These are phyloP conservation scores for Talpa occidentalis DNA, from an alignment of 2,113 vertebrate species.

Conservation along the genomic window DNA sequence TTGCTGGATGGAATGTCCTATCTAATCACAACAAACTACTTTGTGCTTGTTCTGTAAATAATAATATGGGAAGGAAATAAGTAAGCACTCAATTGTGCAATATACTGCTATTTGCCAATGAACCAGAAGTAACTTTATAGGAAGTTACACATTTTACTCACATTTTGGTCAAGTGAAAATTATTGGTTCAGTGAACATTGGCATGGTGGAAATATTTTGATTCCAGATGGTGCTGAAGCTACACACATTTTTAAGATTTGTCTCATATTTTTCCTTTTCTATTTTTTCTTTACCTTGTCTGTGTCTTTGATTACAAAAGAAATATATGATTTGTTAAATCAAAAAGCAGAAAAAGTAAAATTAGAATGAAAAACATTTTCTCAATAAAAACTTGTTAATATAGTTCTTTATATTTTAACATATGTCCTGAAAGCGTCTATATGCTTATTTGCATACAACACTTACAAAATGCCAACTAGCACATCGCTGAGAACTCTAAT, in stretches of 20 bases:
- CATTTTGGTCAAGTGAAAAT: constrained; percentile 52
- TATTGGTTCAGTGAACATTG: constrained; percentile 5
- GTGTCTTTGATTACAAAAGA: neutral
- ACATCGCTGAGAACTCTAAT: neutral
- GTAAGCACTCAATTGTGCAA: neutral
- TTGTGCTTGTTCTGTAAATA: constrained; percentile 63
- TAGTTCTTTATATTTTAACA: neutral
- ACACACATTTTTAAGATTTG: constrained; percentile 38
- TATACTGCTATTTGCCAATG: neutral
- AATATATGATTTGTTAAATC: neutral
- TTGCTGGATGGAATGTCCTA: constrained; percentile 81
- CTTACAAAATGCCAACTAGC: neutral
- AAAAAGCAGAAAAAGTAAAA: neutral
- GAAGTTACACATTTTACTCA: constrained; percentile 31
- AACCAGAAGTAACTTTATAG: constrained; percentile 48
- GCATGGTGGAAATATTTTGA: constrained; percentile 29
- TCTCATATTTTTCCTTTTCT: constrained; percentile 1
- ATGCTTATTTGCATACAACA: neutral
- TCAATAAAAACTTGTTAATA: neutral
- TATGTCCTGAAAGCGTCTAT: neutral
- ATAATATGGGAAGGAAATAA: constrained; percentile 17
- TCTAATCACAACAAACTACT: constrained; percentile 78
- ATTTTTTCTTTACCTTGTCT: constrained; percentile 31
- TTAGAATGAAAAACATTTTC: neutral
- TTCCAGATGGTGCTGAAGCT: constrained; percentile 35